Conservation (phyloP, 2,888 invertebrate species). For the Drosophila picticornis region DNA sequence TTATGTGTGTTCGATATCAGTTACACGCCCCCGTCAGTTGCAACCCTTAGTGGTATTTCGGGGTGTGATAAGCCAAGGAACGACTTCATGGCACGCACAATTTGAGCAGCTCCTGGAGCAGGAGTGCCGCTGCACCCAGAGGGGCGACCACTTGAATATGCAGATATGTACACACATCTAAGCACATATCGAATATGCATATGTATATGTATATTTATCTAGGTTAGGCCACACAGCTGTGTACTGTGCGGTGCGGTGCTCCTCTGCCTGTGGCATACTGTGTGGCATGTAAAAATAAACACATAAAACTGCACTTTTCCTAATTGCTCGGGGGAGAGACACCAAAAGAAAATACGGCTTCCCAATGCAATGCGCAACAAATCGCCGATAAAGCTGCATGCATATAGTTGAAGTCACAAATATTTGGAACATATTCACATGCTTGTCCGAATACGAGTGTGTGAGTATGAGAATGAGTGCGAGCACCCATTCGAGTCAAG, state of each 20-base stretch:
- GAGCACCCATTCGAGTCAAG: slow-evolving; percentile 9
- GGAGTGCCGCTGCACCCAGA: slow-evolving; percentile 60
- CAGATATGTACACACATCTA: slow-evolving; percentile 21
- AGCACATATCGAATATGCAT: slow-evolving; percentile 18
- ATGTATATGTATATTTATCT: slow-evolving; percentile 57
- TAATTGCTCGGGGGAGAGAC: slow-evolving; percentile 68
- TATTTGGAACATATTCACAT: slow-evolving; percentile 35
- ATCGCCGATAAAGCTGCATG: slow-evolving; percentile 63
- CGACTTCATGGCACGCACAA: slow-evolving; percentile 82
- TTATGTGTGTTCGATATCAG: slow-evolving; percentile 42
- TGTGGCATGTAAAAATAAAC: slow-evolving; percentile 69
- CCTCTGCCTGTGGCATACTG: slow-evolving; percentile 41
- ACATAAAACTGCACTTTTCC: slow-evolving; percentile 81
- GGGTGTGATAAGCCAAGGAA: slow-evolving; percentile 69
- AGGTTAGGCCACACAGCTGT: slow-evolving; percentile 79
- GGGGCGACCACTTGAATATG: slow-evolving; percentile 52
- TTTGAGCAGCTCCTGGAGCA: slow-evolving; percentile 63
- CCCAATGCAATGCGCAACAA: slow-evolving; percentile 49
- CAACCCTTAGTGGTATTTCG: slow-evolving; percentile 66
- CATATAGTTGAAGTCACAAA: slow-evolving; percentile 53
- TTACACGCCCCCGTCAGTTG: slow-evolving; percentile 59
- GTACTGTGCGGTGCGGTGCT: slow-evolving; percentile 1
- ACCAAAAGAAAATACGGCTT: slow-evolving; percentile 5
- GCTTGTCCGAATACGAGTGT: background rate
- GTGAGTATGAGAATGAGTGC: background rate